phyloP scores from a whole-genome alignment of 2,888 invertebrate species.

The Cerceris ruficornis region DNA sequence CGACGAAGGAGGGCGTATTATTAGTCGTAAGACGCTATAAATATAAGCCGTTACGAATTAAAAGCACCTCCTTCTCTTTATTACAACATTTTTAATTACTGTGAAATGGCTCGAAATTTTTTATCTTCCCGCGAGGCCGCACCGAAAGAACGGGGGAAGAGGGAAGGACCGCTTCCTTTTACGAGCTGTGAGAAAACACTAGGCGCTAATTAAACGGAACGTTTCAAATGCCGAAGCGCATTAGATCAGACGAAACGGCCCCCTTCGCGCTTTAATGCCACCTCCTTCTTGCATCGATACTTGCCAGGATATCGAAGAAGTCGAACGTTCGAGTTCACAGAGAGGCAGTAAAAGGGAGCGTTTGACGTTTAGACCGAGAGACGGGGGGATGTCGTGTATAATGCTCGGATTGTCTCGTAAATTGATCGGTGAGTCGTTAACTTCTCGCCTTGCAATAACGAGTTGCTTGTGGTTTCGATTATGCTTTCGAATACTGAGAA shows the following conservation, averaged over 20 bases:
- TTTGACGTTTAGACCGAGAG: background rate
- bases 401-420: no score
- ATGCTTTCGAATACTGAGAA: no score
- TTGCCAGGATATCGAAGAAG: background rate
- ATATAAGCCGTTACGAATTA: conserved; percentile 70
- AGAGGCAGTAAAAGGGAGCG: background rate
- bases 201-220: conserved; percentile 73
- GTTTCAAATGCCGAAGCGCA: conserved; percentile 62
- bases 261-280: conserved; percentile 31
- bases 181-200: conserved; percentile 68
- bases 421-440: no score
- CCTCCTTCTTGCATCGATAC: conserved; percentile 20
- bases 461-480: no score
- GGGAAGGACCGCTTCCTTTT: conserved; percentile 52
- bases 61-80: conserved; percentile 69
- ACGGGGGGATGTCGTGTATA: no score
- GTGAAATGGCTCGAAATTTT: conserved; percentile 76
- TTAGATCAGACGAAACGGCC: conserved; percentile 42
- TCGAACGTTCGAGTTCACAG: background rate
- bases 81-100: conserved; percentile 78
- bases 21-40: conserved; percentile 60
- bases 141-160: background rate
- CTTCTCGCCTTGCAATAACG: no score
- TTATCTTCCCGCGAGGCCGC: conserved; percentile 56
- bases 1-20: conserved; percentile 44